phyloP scores from a whole-genome alignment of 2,113 vertebrate species.

The Urocynchramus pylzowi region DNA sequence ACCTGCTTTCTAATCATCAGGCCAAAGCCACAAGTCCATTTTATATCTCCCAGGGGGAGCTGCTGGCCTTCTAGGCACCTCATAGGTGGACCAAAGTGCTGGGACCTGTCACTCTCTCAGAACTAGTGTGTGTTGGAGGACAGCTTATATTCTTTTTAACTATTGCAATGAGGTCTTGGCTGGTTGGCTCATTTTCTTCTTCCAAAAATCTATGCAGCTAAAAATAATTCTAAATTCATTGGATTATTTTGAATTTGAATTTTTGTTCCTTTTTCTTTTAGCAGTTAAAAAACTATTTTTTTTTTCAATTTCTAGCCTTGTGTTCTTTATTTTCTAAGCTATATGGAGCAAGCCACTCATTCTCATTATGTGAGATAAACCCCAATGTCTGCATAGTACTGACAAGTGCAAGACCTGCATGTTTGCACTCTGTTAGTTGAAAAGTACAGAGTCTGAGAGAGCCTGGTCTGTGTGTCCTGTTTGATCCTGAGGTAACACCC shows the following conservation, averaged over 20 bases:
- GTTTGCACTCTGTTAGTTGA: not conserved
- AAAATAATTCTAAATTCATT: not conserved
- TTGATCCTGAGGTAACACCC: not conserved
- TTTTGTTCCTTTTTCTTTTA: not conserved
- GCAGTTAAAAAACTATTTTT: not conserved
- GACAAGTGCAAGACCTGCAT: not conserved
- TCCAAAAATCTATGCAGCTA: not conserved
- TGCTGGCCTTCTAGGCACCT: accelerated
- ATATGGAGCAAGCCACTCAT: not conserved
- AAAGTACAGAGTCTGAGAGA: not conserved
- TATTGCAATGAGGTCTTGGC: not conserved
- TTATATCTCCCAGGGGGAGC: not conserved
- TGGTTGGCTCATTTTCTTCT: not conserved
- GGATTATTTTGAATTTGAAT: not conserved
- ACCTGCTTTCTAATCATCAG: not conserved
- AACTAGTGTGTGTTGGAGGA: not conserved
- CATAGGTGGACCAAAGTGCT: not conserved
- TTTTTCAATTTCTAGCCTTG: not conserved
- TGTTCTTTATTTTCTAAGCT: not conserved
- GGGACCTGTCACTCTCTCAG: not conserved
- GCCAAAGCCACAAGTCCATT: not conserved
- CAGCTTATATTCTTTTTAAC: not conserved
- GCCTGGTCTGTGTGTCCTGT: not conserved
- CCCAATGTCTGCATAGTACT: not conserved
- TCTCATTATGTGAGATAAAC: not conserved